Evolutionary conservation across 2,113 vertebrate genomes (phyloP).

Genomic region (Pterocles burchelli): DNA sequence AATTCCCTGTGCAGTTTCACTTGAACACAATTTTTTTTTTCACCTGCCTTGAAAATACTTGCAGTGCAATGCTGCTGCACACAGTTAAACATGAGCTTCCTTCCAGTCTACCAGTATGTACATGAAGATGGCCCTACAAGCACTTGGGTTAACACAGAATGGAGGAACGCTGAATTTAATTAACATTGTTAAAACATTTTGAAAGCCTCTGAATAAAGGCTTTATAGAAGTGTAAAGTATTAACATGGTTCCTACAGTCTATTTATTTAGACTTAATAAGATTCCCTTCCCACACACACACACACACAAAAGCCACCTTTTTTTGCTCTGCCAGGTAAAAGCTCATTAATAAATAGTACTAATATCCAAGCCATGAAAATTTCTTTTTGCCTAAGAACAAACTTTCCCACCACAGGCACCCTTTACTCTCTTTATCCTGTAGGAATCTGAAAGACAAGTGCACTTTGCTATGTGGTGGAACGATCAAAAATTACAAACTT

Average conservation of each 20-base stretch:
- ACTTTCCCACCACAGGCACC: background rate
- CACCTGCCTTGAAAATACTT: background rate
- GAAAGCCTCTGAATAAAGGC: conserved; percentile 52
- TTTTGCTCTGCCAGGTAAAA: conserved; percentile 16
- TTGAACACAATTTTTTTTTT: background rate
- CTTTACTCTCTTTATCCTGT: background rate
- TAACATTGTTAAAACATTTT: conserved; percentile 67
- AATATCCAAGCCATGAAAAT: background rate
- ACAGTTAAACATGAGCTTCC: background rate
- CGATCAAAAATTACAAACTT: background rate
- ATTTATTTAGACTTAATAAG: conserved; percentile 66
- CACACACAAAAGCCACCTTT: background rate
- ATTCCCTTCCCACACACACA: background rate
- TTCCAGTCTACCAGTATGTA: background rate
- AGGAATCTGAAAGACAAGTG: background rate
- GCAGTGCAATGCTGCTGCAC: background rate
- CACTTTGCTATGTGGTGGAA: background rate
- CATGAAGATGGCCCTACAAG: conserved; percentile 36
- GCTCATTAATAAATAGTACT: background rate
- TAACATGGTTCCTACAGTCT: conserved; percentile 40
- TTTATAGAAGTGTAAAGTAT: conserved; percentile 54
- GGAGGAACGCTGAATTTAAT: conserved; percentile 57
- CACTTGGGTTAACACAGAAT: conserved; percentile 40
- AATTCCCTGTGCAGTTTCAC: conserved; percentile 44
- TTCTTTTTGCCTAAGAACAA: background rate